A percentile compares a stretch with the other conserved stretches of the same genome.
phyloP scores from a whole-genome alignment of 2,888 invertebrate species.

The Sturmia bella region DNA sequence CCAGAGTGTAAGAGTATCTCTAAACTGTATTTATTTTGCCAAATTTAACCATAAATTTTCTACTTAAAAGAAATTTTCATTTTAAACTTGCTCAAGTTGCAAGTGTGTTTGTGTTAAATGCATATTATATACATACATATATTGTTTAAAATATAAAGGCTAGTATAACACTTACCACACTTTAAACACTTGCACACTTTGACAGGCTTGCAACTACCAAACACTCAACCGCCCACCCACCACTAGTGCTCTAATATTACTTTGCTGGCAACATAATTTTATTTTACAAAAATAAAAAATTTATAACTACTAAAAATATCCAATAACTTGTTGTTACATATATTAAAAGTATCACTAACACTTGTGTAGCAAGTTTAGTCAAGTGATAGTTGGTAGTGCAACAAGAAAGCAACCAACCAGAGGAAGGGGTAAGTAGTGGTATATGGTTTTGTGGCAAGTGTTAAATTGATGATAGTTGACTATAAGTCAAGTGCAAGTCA shows the following conservation, averaged over 20 bases:
- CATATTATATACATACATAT: no score
- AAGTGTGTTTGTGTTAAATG: slow-evolving; percentile 14
- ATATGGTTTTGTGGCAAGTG: slow-evolving; percentile 62
- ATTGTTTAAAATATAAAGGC: slow-evolving; percentile 50
- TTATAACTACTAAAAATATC: slow-evolving; percentile 47
- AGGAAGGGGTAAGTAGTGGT: neutral
- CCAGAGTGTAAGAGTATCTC: neutral
- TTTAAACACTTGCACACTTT: neutral
- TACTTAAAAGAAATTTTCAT: slow-evolving; percentile 49
- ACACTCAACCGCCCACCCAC: neutral
- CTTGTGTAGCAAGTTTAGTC: slow-evolving; percentile 10
- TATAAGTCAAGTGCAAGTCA: slow-evolving; percentile 73
- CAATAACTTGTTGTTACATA: slow-evolving; percentile 57
- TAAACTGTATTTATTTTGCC: slow-evolving; percentile 17
- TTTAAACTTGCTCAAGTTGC: slow-evolving; percentile 4
- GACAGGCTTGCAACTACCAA: neutral
- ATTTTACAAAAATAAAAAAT: slow-evolving; percentile 31
- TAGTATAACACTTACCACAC: slow-evolving; percentile 48
- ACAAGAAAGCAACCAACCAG: neutral
- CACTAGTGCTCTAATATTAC: neutral
- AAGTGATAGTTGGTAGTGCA: neutral
- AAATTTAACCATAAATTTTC: slow-evolving; percentile 62
- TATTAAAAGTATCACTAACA: slow-evolving; percentile 41
- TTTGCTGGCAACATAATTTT: slow-evolving; percentile 8
- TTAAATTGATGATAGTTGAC: slow-evolving; percentile 74